Conservation (phyloP, 2,113 vertebrate species). For the Petroica traversi region DNA sequence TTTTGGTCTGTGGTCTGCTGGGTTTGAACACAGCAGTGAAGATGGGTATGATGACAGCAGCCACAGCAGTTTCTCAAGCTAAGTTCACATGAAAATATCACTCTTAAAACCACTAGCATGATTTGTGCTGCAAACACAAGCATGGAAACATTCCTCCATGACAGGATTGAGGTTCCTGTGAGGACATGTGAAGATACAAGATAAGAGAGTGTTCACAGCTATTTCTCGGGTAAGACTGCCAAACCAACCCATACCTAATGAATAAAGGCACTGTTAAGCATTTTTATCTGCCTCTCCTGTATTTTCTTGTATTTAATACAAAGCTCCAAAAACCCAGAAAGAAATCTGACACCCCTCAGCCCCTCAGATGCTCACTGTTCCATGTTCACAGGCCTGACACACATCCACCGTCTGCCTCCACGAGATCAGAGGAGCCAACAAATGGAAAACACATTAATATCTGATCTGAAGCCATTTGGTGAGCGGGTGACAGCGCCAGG, state of each 20-base stretch:
- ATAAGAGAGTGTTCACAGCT: background rate
- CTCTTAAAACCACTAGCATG: background rate
- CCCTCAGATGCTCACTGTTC: background rate
- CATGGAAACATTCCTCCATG: background rate
- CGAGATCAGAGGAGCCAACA: background rate
- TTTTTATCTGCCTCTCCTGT: background rate
- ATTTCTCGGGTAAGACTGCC: background rate
- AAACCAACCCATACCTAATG: background rate
- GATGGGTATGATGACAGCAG: background rate
- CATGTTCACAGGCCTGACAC: background rate
- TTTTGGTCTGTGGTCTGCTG: background rate
- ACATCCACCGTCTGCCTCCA: background rate
- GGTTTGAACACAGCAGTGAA: background rate
- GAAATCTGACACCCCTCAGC: background rate
- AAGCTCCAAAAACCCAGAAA: background rate
- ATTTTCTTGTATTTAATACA: background rate
- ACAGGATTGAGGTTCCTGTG: background rate
- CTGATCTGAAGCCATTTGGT: background rate
- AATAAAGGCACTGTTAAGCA: background rate
- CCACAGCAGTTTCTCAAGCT: background rate
- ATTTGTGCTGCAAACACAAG: background rate
- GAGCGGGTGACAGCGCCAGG: background rate
- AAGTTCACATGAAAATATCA: background rate
- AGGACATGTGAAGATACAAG: background rate
- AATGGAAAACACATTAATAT: background rate